Evolutionary conservation across 2,888 invertebrate species (phyloP), one percentile per base, ranked within the genome.

Genomic region (Eutolmus rufibarbis): DNA sequence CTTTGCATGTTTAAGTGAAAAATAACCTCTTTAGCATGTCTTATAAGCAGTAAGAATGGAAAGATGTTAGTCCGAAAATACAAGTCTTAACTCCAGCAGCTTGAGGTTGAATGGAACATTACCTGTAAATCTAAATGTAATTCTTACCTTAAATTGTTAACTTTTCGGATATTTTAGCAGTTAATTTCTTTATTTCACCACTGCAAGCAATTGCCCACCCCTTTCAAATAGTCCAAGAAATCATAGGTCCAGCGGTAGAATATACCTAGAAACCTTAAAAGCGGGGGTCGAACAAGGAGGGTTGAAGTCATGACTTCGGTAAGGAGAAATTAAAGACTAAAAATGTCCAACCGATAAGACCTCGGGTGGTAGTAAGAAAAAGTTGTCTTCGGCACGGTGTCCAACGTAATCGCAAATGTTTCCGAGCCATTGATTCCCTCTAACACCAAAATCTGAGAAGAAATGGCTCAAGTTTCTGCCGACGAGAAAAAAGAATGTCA

Each of bases 391-490:
- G 74, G 66, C 40, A 84, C 66, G 79, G 86, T 86, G 88, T 82
- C 88, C 88, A 88, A 81, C 88, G 88, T 88, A 88, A 88, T 88
- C 88, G 88, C 86, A 88, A 88, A 86, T 88, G 88, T 88, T 88
- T 88, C 88, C 88, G 76, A 88, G 86, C 81, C 88, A 88, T 88
- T 88, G 88, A 88, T 82, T 88, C 86, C 43, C 88, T 86, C 78
- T 82, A 88, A 86, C 88, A 86, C 86, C 84, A 82, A 77, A 86
- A 88, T 86, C 88, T 86, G 88, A 86, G 77, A 82, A 86, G 88
- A 86, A 88, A 88, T 66, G 86, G 86, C 46, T 76, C 82, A 86
- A 82, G 57, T 88, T 88, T 88, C 76, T 82, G 86, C 86, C 46
- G 57, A 40, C 34, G 74, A 40, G 40, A 85, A 81, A 86, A 86